Percentiles rank a stretch among this genome's conserved stretches.
Evolutionary conservation across 2,888 invertebrate genomes (phyloP).

Genomic region (Stramonita haemastoma): DNA sequence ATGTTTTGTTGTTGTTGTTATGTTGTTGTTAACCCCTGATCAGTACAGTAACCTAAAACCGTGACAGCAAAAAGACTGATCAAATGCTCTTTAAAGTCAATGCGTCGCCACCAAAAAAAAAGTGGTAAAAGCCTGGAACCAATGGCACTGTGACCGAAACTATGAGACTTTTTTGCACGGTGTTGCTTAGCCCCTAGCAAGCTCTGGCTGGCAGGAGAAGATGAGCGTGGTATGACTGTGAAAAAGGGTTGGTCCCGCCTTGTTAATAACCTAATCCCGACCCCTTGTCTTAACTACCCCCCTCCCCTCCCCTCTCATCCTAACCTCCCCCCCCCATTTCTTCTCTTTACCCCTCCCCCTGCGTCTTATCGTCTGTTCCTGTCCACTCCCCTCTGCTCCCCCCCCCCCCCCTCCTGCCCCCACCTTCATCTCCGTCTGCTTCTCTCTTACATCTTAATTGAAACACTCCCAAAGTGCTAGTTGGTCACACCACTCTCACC

Average conservation of each 20-base stretch:
- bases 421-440: background rate
- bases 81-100: background rate
- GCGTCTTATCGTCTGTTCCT: background rate
- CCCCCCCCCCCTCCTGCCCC: background rate
- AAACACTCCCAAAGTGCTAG: slow-evolving; percentile 26
- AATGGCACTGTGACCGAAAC: background rate
- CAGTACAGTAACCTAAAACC: background rate
- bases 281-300: slow-evolving; percentile 2
- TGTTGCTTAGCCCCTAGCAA: background rate
- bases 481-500: background rate
- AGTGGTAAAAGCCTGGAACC: background rate
- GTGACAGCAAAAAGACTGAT: background rate
- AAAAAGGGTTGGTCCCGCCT: slow-evolving; percentile 32
- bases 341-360: background rate
- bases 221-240: slow-evolving; percentile 36
- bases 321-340: background rate
- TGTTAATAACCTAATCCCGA: background rate
- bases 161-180: background rate
- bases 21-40: background rate
- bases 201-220: background rate
- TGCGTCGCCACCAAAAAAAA: background rate
- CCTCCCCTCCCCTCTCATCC: background rate
- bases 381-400: background rate
- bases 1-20: background rate
- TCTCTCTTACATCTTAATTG: background rate